Evolutionary conservation across 2,113 vertebrate genomes (phyloP).

Genomic region (Oncorhynchus keta): DNA sequence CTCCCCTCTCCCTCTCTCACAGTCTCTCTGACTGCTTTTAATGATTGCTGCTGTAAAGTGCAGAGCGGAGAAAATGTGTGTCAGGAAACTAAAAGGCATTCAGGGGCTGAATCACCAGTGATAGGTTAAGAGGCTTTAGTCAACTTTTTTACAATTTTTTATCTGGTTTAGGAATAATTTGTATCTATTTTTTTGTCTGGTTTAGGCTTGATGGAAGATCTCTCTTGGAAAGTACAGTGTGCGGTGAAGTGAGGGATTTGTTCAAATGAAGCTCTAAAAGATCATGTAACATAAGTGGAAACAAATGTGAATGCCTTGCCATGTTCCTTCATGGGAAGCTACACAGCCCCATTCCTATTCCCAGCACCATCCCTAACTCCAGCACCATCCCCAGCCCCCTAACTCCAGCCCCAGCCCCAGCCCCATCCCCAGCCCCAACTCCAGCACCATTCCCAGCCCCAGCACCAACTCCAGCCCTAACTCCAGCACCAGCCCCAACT

Average conservation of each 20-base stretch:
- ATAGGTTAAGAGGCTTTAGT: constrained; percentile 41
- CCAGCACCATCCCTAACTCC: neutral
- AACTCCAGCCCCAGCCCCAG: no score
- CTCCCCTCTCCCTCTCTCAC: constrained; percentile 1
- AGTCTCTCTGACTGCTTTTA: constrained; percentile 9
- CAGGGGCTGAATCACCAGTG: constrained; percentile 29
- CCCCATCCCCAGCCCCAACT: no score
- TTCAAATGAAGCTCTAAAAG: constrained; percentile 78
- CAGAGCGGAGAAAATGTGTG: neutral
- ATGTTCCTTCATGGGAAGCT: constrained; percentile 58
- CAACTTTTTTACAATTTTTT: constrained; percentile 37
- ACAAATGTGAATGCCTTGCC: constrained; percentile 70
- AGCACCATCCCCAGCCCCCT: no score
- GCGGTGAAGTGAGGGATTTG: constrained; percentile 71
- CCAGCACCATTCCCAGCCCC: no score
- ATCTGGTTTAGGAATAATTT: constrained; percentile 44
- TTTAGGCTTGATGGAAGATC: constrained; percentile 55
- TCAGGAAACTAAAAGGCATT: constrained; percentile 24
- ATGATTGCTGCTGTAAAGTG: constrained; percentile 25
- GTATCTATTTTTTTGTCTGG: neutral
- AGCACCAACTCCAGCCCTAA: no score
- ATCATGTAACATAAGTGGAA: constrained; percentile 79
- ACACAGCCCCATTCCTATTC: neutral
- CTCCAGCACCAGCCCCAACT: accelerated
- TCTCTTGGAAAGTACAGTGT: constrained; percentile 67